Base-by-base conservation (phyloP, 2,797 vertebrate genomes). In the Sebastiscus albofasciatus region DNA sequence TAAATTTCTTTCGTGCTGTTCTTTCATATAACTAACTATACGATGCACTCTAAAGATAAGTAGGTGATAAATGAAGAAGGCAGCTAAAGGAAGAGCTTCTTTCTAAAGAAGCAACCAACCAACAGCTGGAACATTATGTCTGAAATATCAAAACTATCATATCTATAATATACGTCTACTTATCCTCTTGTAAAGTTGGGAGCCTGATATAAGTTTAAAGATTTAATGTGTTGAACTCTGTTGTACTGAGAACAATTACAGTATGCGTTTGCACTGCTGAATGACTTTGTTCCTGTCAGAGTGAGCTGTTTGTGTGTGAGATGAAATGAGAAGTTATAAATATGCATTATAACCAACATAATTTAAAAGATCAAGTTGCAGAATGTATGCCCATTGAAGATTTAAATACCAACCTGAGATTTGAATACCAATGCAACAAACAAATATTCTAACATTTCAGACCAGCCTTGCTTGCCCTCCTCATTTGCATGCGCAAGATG, bases 401-500 rank as follows among this genome's bases (percentile, higher is more conserved):
- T 60, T 60, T 9, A 29, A 61, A 70, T 55, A 22, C 26, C 29
- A 42, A 42, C 18, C 8, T 10, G 31, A n/a, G 22, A 59, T n/a
- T 13, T 72, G 39, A 84, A 67, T 52, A 72, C 9, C 9, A 64
- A 18, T 13, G 11, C 3, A 67, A 83, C 29, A 76, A 67, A 75
- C 59, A 59, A 29, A 59, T 64, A 12, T 42, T 56, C 11, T 10
- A 6, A 67, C 61, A 75, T 81, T 56, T 36, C 3, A 20, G 10
- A 55, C 52, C 20, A n/a, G 67, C 18, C 56, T 64, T 22, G 61
- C 24, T 36, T 16, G 18, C 14, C n/a, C 16, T 70, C 33, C 75
- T 87, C 52, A 81, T 87, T 84, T 79, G 73, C 42, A 84, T 86
- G 75, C 9, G 12, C 36, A 49, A 80, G 85, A 52, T 33, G 29